Evolutionary conservation across 2,113 vertebrate species (phyloP).

Genomic region (Malaclemys terrapin): DNA sequence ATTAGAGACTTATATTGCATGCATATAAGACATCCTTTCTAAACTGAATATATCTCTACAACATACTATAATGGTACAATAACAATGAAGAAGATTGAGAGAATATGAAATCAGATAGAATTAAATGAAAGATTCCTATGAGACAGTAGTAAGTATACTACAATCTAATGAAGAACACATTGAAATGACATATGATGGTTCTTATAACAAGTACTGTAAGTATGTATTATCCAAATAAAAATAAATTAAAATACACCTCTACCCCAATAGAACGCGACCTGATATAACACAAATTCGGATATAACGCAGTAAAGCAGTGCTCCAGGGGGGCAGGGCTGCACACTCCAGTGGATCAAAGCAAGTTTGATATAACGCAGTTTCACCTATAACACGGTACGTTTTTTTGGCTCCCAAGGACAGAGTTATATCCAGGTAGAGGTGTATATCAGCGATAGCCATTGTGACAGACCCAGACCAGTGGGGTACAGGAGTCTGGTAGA

Average conservation of each 20-base stretch:
- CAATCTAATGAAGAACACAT: not conserved
- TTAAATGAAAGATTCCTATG: not conserved
- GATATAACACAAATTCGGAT: too few relatives aligned
- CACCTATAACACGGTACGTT: too few relatives aligned
- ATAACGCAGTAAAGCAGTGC: too few relatives aligned
- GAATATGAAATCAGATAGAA: not conserved
- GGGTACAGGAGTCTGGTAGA: too few relatives aligned
- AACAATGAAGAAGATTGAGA: not conserved
- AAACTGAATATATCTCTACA: not conserved
- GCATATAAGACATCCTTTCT: not conserved
- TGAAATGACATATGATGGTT: not conserved
- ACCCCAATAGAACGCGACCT: too few relatives aligned
- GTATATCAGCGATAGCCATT: not conserved
- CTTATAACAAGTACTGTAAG: not conserved
- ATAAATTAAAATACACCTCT: not conserved
- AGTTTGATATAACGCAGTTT: too few relatives aligned
- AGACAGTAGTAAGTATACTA: not conserved
- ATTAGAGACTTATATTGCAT: not conserved
- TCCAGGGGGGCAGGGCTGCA: too few relatives aligned
- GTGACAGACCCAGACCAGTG: too few relatives aligned
- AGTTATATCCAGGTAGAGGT: too few relatives aligned
- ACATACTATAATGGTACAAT: not conserved
- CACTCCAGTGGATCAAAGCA: too few relatives aligned
- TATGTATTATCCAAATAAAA: not conserved
- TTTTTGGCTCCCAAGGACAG: too few relatives aligned